A percentile compares a stretch with the other conserved stretches of the same genome.
These are phyloP conservation scores for Acyrthosiphon pisum DNA, from an alignment of 1,140 invertebrate genomes.

Conservation along the genomic window DNA sequence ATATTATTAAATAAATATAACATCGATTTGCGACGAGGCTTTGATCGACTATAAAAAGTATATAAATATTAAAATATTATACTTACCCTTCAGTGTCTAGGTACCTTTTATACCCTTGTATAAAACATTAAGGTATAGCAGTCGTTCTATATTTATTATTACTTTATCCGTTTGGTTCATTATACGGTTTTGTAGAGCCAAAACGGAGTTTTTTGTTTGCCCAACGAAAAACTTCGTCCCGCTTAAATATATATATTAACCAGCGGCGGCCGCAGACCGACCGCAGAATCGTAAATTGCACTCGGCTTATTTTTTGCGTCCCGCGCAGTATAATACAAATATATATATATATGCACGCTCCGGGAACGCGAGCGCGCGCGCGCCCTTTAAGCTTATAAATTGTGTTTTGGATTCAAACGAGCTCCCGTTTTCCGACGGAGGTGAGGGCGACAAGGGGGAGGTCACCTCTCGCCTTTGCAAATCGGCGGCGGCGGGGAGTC, in stretches of 20 bases:
- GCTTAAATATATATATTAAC: neutral
- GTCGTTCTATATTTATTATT: too few relatives aligned
- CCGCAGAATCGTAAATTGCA: neutral
- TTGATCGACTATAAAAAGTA: too few relatives aligned
- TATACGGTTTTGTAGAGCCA: neutral
- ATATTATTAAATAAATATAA: too few relatives aligned
- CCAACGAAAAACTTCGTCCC: neutral
- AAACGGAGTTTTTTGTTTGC: neutral
- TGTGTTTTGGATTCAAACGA: conserved; percentile 10
- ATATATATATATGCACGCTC: neutral
- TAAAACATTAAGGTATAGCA: too few relatives aligned
- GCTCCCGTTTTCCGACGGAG: neutral
- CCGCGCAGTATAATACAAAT: neutral
- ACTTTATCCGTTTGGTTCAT: neutral
- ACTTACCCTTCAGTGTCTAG: too few relatives aligned
- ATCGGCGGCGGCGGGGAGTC: conserved; percentile 9
- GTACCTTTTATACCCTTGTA: too few relatives aligned
- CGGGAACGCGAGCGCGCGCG: neutral
- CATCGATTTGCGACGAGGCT: too few relatives aligned
- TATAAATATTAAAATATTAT: too few relatives aligned
- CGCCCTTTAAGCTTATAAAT: conserved; percentile 30
- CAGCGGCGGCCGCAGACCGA: neutral
- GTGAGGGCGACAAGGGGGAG: neutral
- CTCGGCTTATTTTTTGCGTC: conserved; percentile 5
- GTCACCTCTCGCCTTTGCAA: conserved; percentile 20